Base-by-base conservation (phyloP, 2,113 vertebrate genomes). In the Pachypanchax playfairii region DNA sequence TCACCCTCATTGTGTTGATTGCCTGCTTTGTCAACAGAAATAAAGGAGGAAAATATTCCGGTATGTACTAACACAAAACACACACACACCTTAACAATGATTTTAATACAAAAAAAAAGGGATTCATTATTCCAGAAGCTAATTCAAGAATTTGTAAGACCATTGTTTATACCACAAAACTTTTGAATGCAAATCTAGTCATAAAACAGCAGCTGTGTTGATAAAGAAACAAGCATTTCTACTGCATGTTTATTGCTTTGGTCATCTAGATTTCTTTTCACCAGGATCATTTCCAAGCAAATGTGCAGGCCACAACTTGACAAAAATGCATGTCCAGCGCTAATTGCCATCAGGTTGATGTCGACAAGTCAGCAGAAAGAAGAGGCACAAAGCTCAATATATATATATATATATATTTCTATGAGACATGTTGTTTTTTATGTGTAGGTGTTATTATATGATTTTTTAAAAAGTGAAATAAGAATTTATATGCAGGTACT, bases 41-140 rank as follows among this genome's bases (percentile, higher is more conserved):
- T 77, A 94, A 92, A 91, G 97, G 97, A 75, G 97, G 97, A 15
- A 99, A 98, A 86, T 99, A 99, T 53, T 98, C 97, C 49, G 97
- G 97, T 99, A 93, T 84, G 87, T 69, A 39, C 69, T 65, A 29
- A 44, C 57, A 36, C 25, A 60, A 64, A 46, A 53, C 70, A 68
- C 59, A 61, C 64, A 55, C 65, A 62, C 52, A 33, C 44, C 55
- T 49, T 55, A 47, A 12, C 4, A 65, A 49, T 64, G 21, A 73
- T 83, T 83, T 55, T 46, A 52, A 79, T 79, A 75, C 65, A 83
- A 83, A n/a, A n/a, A n/a, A n/a, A n/a, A n/a, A n/a, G n/a, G n/a
- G n/a, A n/a, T n/a, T n/a, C n/a, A n/a, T n/a, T n/a, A n/a, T n/a
- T n/a, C n/a, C n/a, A n/a, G n/a, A n/a, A n/a, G n/a, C n/a, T n/a